Base-by-base conservation (phyloP, 1,140 invertebrate species). In the Riptortus pedestris region DNA sequence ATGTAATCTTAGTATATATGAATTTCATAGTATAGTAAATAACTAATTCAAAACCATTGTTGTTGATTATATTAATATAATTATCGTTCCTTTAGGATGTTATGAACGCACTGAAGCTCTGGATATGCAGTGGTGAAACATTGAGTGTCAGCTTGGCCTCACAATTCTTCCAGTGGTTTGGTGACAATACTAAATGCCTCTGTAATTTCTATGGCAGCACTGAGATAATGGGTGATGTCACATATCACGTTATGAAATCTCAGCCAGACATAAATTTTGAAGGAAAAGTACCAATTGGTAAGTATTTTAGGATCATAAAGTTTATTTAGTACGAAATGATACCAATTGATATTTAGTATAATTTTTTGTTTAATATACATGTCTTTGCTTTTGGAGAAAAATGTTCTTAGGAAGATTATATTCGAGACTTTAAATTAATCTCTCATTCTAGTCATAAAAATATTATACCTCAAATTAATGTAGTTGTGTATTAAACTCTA, bases 161-260 rank as follows among this genome's bases (percentile, higher is more conserved):
- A 33, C 79, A 87, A 68, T 91, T 91, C 74, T 90, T 88, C 71
- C 72, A 77, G 24, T 79, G 80, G 64, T 91, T 91, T 64, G 70
- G 75, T 3, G 73, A 77, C 60, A 75, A 78, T 33, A 26, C 4
- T 0, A 51, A 31, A 2, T 73, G 76, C 0, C 72, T 93, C 9
- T 88, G 85, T 55, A 94, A 94, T 71, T 92, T 92, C 72, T 94
- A 93, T 69, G 91, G 91, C 0, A 91, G 89, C 66, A 93, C 91
- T 0, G 91, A 94, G 74, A 82, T 90, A 12, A 88, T 88, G 86
- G 87, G 85, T 0, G 88, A 91, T 71, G 86, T 90, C 2, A 88
- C 86, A 0, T 88, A 80, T 69, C 79, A 84, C 60, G 68, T 79
- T 1, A 74, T 85, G 12, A 72, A 66, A 1, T 72, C 71, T 9